Base-by-base conservation (phyloP, 2,888 invertebrate genomes). In the Tachystola acroxantha region DNA sequence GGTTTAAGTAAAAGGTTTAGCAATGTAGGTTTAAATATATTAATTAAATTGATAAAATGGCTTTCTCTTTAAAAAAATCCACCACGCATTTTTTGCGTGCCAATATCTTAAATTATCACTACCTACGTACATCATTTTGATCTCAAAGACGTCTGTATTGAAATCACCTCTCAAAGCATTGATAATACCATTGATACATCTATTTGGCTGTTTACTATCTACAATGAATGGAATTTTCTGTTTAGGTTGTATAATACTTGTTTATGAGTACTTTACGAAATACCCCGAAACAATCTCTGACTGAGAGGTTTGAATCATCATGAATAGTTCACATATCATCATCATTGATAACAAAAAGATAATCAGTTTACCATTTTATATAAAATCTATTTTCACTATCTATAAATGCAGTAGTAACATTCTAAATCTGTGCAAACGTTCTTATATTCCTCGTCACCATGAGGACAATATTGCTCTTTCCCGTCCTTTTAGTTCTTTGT, bases 391-490 rank as follows among this genome's bases (percentile, higher is more conserved):
- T 7, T 4, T 7, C 12, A n/a, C 10, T 11, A 27, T 10, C n/a
- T 4, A 27, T 12, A 5, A 27, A 5, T 11, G n/a, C 27, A 27
- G 27, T 27, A 27, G 27, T 7, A 27, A 27, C 12, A 9, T 10
- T 11, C n/a, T 11, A 1, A n/a, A 27, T n/a, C 10, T n/a, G 9
- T 24, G n/a, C 4, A 3, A 4, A n/a, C 9, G 24, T 24, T 24
- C 2, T 24, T 9, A 24, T n/a, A n/a, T n/a, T n/a, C n/a, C n/a
- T n/a, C n/a, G 25, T 13, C 10, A 30, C 16, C 5, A 78, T 78
- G 79, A 73, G 48, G 59, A 52, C 48, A 28, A 48, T 69, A 7
- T 37, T 60, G 26, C 28, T 77, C 27, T 51, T 79, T 45, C 53
- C 70, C 1, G 22, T 69, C 14, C 45, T 77, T 3, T 31, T 69